phyloP scores from a whole-genome alignment of 2,797 vertebrate species.

The Sebastes minor region DNA sequence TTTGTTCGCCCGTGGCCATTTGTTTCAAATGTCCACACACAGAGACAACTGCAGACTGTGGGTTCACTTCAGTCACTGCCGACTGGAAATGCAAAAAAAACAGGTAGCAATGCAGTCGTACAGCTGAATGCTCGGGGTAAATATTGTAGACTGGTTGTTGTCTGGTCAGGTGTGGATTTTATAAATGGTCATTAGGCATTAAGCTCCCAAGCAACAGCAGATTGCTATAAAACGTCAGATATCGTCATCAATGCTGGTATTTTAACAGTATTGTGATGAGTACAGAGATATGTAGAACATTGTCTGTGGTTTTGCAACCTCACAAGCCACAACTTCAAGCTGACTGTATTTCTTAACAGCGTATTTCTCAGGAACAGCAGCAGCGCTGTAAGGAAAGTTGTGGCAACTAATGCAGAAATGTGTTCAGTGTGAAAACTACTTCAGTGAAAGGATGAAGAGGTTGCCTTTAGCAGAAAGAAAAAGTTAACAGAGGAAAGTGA shows the following conservation, averaged over 20 bases:
- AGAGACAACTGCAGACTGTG: constrained; percentile 55
- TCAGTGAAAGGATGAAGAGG: background rate
- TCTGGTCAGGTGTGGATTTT: constrained; percentile 8
- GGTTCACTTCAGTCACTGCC: constrained; percentile 51
- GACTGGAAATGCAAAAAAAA: background rate
- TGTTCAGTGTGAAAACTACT: background rate
- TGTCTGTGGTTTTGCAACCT: background rate
- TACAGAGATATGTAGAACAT: background rate
- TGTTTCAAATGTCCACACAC: constrained; percentile 75
- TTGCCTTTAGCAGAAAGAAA: background rate
- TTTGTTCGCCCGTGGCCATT: constrained; percentile 66
- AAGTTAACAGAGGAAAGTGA: constrained; percentile 13
- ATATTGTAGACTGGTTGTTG: background rate
- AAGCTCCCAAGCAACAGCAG: background rate
- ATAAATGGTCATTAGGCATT: background rate
- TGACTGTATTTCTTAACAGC: background rate
- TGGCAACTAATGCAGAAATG: background rate
- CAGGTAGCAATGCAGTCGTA: constrained; percentile 12
- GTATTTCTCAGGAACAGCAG: background rate
- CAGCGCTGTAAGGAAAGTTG: background rate
- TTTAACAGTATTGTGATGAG: background rate
- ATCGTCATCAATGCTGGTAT: background rate
- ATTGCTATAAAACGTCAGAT: background rate
- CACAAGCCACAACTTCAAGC: background rate
- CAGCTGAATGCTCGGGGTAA: background rate